Evolutionary conservation across 2,888 invertebrate genomes (phyloP).

Genomic region (Athrips mouffetella): DNA sequence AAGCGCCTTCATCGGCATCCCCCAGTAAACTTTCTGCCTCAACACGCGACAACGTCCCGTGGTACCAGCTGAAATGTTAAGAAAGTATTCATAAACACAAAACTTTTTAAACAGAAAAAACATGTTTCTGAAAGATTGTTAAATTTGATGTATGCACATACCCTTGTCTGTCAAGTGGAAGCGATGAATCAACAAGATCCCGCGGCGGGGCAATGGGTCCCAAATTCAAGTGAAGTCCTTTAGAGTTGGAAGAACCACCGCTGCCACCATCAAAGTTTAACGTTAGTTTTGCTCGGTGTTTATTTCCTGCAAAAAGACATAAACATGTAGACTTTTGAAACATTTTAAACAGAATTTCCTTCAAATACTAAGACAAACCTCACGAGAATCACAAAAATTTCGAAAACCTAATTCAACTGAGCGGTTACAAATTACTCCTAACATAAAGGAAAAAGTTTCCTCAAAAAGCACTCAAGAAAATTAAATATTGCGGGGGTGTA

Average conservation of each 20-base stretch:
- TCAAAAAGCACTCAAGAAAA: conserved; percentile 74
- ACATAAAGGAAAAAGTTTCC: conserved; percentile 65
- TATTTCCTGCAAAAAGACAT: conserved; percentile 75
- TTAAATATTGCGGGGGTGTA: conserved; percentile 70
- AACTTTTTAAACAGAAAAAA: conserved; percentile 6
- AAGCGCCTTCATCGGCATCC: conserved; percentile 92
- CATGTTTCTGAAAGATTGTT: neutral
- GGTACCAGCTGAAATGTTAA: conserved; percentile 87
- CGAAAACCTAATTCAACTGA: conserved; percentile 63
- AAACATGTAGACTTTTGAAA: no score
- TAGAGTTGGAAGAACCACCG: conserved; percentile 63
- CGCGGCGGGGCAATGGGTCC: conserved; percentile 81
- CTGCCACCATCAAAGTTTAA: conserved; percentile 81
- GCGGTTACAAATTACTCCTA: conserved; percentile 71
- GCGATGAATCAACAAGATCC: conserved; percentile 87
- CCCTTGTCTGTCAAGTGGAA: conserved; percentile 94
- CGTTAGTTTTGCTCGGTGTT: conserved; percentile 84
- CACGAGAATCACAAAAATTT: conserved; percentile 46
- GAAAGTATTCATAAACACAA: neutral
- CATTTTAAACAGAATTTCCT: conserved; percentile 25
- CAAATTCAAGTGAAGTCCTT: conserved; percentile 85
- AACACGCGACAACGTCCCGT: conserved; percentile 93
- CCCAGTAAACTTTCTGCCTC: conserved; percentile 94
- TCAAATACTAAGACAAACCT: conserved; percentile 45
- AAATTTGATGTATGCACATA: conserved; percentile 62